Evolutionary conservation across 2,797 vertebrate species (phyloP), one percentile per base, ranked within the genome.

Genomic region (Poecilia gillii): DNA sequence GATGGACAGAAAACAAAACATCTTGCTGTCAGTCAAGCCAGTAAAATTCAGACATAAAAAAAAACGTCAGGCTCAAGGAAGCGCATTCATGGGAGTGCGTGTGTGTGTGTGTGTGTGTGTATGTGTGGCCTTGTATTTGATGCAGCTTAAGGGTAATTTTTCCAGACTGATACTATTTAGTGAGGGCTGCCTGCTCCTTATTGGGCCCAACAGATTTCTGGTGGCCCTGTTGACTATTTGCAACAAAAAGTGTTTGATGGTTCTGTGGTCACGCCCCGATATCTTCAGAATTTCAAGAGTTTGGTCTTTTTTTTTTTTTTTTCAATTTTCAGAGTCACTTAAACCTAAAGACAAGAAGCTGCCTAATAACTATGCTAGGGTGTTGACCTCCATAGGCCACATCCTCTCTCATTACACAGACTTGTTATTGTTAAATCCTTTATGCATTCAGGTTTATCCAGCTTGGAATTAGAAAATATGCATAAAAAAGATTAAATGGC

Each of bases 1-100:
- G 93, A 94, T 91, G 84, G 93, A 93, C 92, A 91, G 91, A 91
- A 90, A 89, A 81, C 90, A 91, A 86, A 89, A 79, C 77, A 41
- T 84, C 83, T 66, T 73, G 79, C 88, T 41, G 88, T 93, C 92
- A 92, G 74, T 93, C 91, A 94, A 45, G 81, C 39, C 83, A 81
- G 85, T 74, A 73, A 86, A 91, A 88, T 86, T 79, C 88, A 90
- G 86, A 90, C 90, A 82, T 87, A 87, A 76, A 76, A 87, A 76
- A 76, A 94, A 92, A 94, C 93, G 90, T 89, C 93, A 93, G 79
- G 70, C 89, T 89, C 81, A 76, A 66, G 59, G 79, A 80, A 78
- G n/a, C 49, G 79, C 73, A 78, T 80, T 49, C 43, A 41, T 62
- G 20, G 6, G 6, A 14, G 1, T 74, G 36, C 3, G 53, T 74